phyloP scores from a whole-genome alignment of 2,113 vertebrate genomes.

The Psophia crepitans region DNA sequence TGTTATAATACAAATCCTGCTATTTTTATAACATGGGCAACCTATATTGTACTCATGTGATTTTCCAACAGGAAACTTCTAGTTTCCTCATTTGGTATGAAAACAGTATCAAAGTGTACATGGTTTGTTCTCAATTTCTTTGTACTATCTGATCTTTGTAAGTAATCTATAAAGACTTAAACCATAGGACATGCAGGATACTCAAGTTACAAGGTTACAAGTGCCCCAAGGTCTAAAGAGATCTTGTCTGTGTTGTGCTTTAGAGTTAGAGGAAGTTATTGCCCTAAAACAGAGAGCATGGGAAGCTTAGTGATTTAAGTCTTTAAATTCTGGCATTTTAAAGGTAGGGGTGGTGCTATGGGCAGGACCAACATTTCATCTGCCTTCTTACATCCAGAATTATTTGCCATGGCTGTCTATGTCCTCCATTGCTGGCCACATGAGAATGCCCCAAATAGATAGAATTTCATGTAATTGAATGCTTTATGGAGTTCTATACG shows the following conservation, averaged over 20 bases:
- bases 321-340: neutral
- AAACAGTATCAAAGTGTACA: slow-evolving; percentile 24
- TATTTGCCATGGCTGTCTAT: neutral
- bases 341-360: neutral
- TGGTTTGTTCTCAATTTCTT: slow-evolving; percentile 40
- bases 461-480: neutral
- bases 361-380: neutral
- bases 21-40: neutral
- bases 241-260: neutral
- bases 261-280: neutral
- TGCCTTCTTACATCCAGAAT: neutral
- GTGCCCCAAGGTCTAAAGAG: slow-evolving; percentile 5
- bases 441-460: neutral
- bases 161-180: slow-evolving; percentile 48
- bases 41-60: neutral
- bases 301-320: neutral
- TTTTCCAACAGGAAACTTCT: slow-evolving; percentile 18
- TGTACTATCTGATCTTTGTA: slow-evolving; percentile 40
- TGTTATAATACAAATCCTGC: neutral
- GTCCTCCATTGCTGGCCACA: neutral
- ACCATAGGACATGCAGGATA: neutral
- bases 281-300: neutral
- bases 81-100: slow-evolving; percentile 20
- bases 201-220: slow-evolving; percentile 56
- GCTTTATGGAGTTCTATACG: neutral